Evolutionary conservation across 2,113 vertebrate genomes (phyloP), one percentile per base, ranked within the genome.

Genomic region (Xerus inauris): DNA sequence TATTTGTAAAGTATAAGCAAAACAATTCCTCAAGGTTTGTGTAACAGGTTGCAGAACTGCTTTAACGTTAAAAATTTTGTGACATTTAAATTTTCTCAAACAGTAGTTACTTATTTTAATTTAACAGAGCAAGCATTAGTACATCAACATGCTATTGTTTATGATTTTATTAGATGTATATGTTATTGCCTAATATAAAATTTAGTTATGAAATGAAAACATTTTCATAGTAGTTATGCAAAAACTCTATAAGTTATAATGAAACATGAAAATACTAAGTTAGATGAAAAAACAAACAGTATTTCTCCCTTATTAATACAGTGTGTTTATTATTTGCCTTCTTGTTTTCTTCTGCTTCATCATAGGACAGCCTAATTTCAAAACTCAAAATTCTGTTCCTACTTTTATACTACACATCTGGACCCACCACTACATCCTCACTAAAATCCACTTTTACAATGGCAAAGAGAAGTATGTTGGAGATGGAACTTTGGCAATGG

Each of bases 1-100:
- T 77, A 42, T 69, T 65, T 87, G 13, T 93, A 45, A 32, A 76
- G 54, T 83, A 47, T 13, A 62, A 94, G 30, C 49, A n/a, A 17
- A 51, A 51, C 0, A 16, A 20, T 82, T 45, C 19, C 59, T 87
- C 3, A 59, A 86, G 75, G 42, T 32, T 73, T 59, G 7, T 77
- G n/a, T n/a, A 83, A 45, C 30, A 59, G 30, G 7, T 38, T 76
- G 47, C 4, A 64, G 79, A 69, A 64, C 57, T 54, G 67, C 22
- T 62, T 69, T 86, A 69, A n/a, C 8, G 35, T n/a, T 76, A 82
- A 90, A 54, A 47, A 59, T 85, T 40, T 30, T 73, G 42, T 9
- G 14, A 57, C 22, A 49, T 88, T 90, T 19, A 65, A 81, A 81
- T 95, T 89, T 91, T 71, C 79, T 93, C 71, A 90, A 62, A 67